Percentiles rank a stretch among this genome's conserved stretches.
These are phyloP conservation scores for Hepsetus odoe DNA, from an alignment of 2,113 vertebrate species.

Conservation along the genomic window DNA sequence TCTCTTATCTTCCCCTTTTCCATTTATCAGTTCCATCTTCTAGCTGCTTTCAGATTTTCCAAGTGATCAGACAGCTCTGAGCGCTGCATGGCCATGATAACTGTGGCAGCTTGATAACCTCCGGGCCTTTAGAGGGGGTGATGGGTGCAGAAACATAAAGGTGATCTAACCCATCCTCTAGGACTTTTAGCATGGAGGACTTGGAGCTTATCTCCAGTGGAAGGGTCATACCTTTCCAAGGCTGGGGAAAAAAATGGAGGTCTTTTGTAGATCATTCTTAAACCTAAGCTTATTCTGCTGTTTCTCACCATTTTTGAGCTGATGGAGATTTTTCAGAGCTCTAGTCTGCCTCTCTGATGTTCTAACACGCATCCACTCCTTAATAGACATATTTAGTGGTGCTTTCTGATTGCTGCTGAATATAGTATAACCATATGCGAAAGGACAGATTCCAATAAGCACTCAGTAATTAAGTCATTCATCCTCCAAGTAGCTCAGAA, in stretches of 20 bases:
- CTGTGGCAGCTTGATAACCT: conserved; percentile 20
- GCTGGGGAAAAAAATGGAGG: neutral
- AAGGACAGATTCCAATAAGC: neutral
- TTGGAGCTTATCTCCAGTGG: conserved; percentile 10
- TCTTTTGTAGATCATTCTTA: neutral
- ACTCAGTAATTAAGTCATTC: neutral
- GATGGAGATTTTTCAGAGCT: neutral
- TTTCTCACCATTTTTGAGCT: neutral
- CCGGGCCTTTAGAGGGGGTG: neutral
- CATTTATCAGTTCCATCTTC: neutral
- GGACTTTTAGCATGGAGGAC: conserved; percentile 32
- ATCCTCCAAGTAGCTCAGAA: neutral
- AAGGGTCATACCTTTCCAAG: neutral
- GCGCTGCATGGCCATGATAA: neutral
- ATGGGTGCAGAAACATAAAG: neutral
- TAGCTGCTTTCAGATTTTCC: neutral
- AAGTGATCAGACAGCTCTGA: neutral
- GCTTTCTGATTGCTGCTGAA: neutral
- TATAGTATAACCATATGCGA: neutral
- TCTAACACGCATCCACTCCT: neutral
- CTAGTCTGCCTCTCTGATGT: neutral
- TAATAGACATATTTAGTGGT: neutral
- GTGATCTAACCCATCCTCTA: neutral
- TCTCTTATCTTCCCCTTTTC: conserved; percentile 15
- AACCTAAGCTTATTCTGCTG: neutral